Evolutionary conservation across 2,113 vertebrate species (phyloP).

Genomic region (Motacilla alba): DNA sequence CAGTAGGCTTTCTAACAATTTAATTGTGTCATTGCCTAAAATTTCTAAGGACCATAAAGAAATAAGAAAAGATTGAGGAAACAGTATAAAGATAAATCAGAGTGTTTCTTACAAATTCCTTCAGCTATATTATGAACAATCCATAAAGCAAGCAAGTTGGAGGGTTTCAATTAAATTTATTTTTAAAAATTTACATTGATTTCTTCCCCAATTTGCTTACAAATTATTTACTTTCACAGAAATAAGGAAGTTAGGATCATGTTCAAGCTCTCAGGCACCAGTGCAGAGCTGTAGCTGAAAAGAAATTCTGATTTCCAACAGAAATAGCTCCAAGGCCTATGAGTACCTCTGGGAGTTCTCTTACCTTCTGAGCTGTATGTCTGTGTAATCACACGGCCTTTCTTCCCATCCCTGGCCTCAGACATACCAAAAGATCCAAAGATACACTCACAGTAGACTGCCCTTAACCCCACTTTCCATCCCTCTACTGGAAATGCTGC

Average conservation of each 20-base stretch:
- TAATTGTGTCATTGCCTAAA: background rate
- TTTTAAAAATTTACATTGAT: background rate
- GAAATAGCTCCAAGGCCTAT: background rate
- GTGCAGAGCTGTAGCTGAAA: background rate
- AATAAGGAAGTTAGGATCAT: background rate
- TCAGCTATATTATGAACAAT: background rate
- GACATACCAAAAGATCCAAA: background rate
- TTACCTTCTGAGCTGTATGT: background rate
- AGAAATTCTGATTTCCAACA: background rate
- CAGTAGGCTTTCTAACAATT: background rate
- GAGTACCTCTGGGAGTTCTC: background rate
- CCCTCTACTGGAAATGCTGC: background rate
- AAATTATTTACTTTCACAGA: background rate
- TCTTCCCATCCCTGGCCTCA: background rate
- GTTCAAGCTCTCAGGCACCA: background rate
- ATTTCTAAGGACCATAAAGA: background rate
- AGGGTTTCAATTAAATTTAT: background rate
- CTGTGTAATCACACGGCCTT: background rate
- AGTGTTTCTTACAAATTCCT: background rate
- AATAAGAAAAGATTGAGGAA: background rate
- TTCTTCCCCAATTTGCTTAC: background rate
- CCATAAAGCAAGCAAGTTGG: background rate
- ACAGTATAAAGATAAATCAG: background rate
- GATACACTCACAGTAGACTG: background rate
- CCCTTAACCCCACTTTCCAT: background rate